A percentile compares a stretch with the other conserved stretches of the same genome.
Evolutionary conservation across 2,113 vertebrate species (phyloP).

Genomic region (Daubentonia madagascariensis): DNA sequence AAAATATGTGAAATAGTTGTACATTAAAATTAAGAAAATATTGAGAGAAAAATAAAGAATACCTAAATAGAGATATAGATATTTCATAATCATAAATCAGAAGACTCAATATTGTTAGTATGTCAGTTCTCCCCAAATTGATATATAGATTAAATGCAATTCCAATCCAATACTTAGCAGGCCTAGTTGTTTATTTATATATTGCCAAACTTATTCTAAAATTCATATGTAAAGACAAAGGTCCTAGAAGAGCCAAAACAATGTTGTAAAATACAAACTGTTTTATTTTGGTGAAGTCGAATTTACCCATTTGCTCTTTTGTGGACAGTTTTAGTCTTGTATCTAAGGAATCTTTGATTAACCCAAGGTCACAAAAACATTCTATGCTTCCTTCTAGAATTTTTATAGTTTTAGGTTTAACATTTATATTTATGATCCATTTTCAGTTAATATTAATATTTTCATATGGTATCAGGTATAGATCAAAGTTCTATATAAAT

Average conservation of each 20-base stretch:
- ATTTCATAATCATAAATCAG: background rate
- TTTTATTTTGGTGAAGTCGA: background rate
- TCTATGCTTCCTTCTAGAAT: background rate
- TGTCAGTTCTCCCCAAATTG: background rate
- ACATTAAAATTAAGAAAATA: background rate
- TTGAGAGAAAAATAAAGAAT: background rate
- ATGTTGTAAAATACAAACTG: background rate
- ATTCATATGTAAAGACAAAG: background rate
- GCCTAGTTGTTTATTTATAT: background rate
- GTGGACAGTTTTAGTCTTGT: background rate
- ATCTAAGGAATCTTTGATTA: background rate
- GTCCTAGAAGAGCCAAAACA: background rate
- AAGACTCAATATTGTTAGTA: background rate
- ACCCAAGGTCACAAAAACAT: background rate
- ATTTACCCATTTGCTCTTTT: background rate
- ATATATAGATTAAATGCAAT: background rate
- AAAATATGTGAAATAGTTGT: background rate
- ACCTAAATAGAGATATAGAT: background rate
- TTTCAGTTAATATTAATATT: background rate
- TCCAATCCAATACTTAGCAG: background rate
- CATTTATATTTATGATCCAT: background rate
- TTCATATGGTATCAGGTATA: background rate
- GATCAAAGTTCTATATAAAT: too few relatives aligned
- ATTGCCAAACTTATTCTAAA: background rate
- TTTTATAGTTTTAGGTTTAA: background rate